Base-by-base conservation (phyloP, 2,888 invertebrate species). In the Brachyopa scutellaris region DNA sequence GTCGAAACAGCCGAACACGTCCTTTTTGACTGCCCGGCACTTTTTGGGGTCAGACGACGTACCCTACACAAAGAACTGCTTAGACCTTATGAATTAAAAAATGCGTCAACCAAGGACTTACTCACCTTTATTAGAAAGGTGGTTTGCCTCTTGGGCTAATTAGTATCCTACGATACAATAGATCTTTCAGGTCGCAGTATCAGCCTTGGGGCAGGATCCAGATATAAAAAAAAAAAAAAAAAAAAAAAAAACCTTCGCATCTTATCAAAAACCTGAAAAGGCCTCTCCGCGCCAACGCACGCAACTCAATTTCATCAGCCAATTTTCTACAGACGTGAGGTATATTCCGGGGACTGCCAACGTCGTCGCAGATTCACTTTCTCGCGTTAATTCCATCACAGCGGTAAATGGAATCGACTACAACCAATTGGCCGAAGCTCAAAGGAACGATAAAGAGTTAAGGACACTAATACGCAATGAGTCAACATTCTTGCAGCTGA, bases 221-320 rank as follows among this genome's bases (percentile, higher is more conserved):
- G n/a, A n/a, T n/a, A n/a, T n/a, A n/a, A n/a, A n/a, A n/a, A n/a
- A n/a, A n/a, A n/a, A n/a, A n/a, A n/a, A n/a, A n/a, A n/a, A n/a
- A n/a, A n/a, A n/a, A n/a, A n/a, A n/a, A n/a, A n/a, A n/a, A 13
- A 79, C 74, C 0, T 88, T 80, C 47, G 88, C 89, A 2, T 87
- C 90, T 67, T 11, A 61, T 6, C 76, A 86, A 74, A 86, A 86
- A 9, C 29, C 80, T 2, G 86, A 87, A 2, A 87, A 87, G 2
- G 85, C 86, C 26, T 87, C 88, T 2, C 88, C 88, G 0, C 38
- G 88, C 2, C 88, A 89, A 66, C 80, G 85, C 9, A 70, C 88
- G 0, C 86, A 90, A 7, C 77, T 90, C 0, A 86, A 87, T 53
- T 87, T 84, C 19, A 72, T 77, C 15, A 23, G 62, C 2, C 29